Evolutionary conservation across 2,888 invertebrate species (phyloP).

Genomic region (Portevinia maculata): DNA sequence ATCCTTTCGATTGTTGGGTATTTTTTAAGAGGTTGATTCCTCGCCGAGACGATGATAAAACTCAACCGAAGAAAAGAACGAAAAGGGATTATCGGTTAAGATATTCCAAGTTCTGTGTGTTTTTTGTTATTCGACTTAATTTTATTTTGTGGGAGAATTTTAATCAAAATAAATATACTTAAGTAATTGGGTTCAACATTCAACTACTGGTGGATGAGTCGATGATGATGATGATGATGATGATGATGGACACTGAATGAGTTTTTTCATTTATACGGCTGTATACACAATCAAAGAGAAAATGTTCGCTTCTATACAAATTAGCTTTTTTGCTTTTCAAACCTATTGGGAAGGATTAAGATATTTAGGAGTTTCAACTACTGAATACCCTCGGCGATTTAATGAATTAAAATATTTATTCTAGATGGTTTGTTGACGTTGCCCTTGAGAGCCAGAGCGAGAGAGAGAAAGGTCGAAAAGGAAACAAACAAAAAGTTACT

Average conservation of each 20-base stretch:
- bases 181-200: constrained; percentile 57
- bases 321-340: too few relatives aligned
- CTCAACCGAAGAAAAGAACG: constrained; percentile 9
- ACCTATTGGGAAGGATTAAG: constrained; percentile 17
- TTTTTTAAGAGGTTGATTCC: constrained; percentile 10
- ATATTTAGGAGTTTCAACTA: constrained; percentile 20
- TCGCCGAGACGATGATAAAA: constrained; percentile 30
- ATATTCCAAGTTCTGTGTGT: constrained; percentile 27
- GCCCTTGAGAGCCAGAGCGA: too few relatives aligned
- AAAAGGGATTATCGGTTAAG: constrained; percentile 59
- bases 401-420: constrained; percentile 50
- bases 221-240: too few relatives aligned
- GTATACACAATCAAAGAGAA: constrained; percentile 4
- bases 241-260: constrained; percentile 31
- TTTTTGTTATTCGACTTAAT: neutral
- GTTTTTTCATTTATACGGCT: constrained; percentile 17
- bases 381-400: constrained; percentile 29
- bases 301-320: constrained; percentile 11
- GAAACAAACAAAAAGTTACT: too few relatives aligned
- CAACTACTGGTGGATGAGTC: neutral
- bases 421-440: too few relatives aligned
- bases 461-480: too few relatives aligned
- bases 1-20: constrained; percentile 48
- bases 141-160: constrained; percentile 45
- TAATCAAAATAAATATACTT: constrained; percentile 64